These are phyloP conservation scores for Cyrtonyx montezumae DNA, from an alignment of 2,113 vertebrate species.

Conservation along the genomic window DNA sequence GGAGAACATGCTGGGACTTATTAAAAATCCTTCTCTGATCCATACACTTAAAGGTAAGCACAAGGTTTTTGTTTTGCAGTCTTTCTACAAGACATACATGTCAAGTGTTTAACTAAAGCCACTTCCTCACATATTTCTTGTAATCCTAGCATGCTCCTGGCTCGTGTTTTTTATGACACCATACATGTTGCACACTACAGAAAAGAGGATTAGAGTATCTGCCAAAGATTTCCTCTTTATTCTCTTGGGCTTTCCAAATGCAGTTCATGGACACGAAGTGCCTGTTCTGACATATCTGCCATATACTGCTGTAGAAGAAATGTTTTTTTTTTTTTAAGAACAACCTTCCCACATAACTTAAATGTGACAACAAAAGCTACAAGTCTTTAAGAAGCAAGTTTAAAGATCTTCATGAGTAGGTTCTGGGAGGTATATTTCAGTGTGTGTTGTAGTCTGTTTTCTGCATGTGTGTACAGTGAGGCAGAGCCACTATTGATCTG, in stretches of 20 bases:
- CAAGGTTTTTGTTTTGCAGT: neutral
- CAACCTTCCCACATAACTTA: neutral
- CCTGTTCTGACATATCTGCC: neutral
- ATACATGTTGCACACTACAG: neutral
- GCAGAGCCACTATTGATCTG: neutral
- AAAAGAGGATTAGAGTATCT: neutral
- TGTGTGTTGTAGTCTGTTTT: fast-evolving
- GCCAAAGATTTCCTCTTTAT: neutral
- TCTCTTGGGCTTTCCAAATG: neutral
- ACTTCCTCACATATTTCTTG: neutral
- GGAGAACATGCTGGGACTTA: constrained; percentile 2
- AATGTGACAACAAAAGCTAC: neutral
- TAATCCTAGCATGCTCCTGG: neutral
- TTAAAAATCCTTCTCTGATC: constrained; percentile 41
- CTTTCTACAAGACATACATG: neutral
- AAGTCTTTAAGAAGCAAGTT: neutral
- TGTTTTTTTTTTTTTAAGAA: neutral
- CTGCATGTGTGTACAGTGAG: neutral
- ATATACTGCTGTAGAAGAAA: neutral
- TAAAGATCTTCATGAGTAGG: neutral
- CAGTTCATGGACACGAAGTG: neutral
- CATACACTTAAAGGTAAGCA: neutral
- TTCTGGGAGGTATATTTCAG: neutral
- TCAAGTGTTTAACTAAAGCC: constrained; percentile 27
- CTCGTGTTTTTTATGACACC: neutral